Base-by-base conservation (phyloP, 2,888 invertebrate genomes). In the Bursaphelenchus okinawaensis region DNA sequence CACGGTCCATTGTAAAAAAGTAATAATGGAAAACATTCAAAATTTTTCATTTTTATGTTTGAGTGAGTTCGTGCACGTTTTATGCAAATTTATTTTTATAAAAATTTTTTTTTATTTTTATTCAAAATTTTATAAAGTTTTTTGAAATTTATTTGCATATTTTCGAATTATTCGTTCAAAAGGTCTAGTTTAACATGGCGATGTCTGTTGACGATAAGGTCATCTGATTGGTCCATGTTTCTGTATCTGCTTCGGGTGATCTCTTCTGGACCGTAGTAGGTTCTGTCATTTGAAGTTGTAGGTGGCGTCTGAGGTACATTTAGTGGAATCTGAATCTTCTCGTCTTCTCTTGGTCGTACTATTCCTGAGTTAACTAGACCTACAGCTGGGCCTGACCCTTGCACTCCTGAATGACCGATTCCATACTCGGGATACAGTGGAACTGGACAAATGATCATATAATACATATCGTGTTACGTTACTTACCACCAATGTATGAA, bases 231-330 rank as follows among this genome's bases (percentile, higher is more conserved):
- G 20, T 69, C 70, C 4, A 67, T 7, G 24, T 60, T 50, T 16
- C 65, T 64, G 26, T 57, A 68, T 52, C 68, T 55, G 54, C 70
- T 71, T 24, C 63, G 29, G 20, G 68, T 68, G 16, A 68, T 58
- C 54, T 68, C 68, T 29, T 68, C 68, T 23, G 68, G 69, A 9
- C 69, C 69, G 20, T 50, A 23, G 4, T 59, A 59, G 1, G 60
- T 2, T n/a, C 60, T 26, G 6, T 40, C 40, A n/a, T n/a, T n/a
- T 40, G 40, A 40, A 40, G n/a, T 40, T 40, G 40, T 40, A 16
- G 1, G 40, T 40, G 12, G 40, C n/a, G n/a, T 40, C n/a, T 4
- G 40, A 40, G 2, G 6, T 40, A n/a, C 23, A 26, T 26, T 24
- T 9, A 2, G 1, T 1, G 50, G 51, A 26, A 59, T 27, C n/a